Percentiles rank a stretch among this genome's conserved stretches.
Evolutionary conservation across 2,113 vertebrate genomes (phyloP).

Genomic region (Crotophaga sulcirostris): DNA sequence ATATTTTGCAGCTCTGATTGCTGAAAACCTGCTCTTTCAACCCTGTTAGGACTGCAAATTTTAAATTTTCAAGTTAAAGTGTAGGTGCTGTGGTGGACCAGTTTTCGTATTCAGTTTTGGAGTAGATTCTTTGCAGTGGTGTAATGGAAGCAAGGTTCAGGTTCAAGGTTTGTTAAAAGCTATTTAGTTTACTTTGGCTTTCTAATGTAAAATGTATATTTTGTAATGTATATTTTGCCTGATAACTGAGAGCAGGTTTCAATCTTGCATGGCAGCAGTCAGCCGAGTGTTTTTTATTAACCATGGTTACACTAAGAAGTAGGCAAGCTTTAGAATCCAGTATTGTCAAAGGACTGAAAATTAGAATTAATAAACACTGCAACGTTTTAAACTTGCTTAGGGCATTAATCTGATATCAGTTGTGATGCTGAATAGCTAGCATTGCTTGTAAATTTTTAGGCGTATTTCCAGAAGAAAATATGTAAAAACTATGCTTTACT

Average conservation of each 20-base stretch:
- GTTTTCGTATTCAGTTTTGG: neutral
- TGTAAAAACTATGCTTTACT: neutral
- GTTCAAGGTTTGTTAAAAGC: neutral
- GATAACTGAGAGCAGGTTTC: neutral
- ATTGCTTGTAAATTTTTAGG: neutral
- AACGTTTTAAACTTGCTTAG: neutral
- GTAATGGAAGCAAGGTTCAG: neutral
- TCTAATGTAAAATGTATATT: neutral
- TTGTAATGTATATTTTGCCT: neutral
- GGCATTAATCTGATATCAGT: neutral
- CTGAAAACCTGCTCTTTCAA: neutral
- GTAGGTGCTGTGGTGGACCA: neutral
- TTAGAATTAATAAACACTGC: neutral
- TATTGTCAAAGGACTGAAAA: neutral
- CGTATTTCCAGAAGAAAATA: neutral
- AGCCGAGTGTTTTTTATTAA: neutral
- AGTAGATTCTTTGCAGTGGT: neutral
- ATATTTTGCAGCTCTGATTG: neutral
- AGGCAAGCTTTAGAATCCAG: neutral
- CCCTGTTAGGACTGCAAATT: neutral
- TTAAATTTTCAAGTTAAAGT: neutral
- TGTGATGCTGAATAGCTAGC: neutral
- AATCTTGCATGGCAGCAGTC: neutral
- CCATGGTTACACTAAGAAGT: neutral
- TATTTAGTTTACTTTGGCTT: neutral